A percentile compares a stretch with the other conserved stretches of the same genome.
Conservation (phyloP, 2,113 vertebrate genomes). For the Lethenteron reissneri region DNA sequence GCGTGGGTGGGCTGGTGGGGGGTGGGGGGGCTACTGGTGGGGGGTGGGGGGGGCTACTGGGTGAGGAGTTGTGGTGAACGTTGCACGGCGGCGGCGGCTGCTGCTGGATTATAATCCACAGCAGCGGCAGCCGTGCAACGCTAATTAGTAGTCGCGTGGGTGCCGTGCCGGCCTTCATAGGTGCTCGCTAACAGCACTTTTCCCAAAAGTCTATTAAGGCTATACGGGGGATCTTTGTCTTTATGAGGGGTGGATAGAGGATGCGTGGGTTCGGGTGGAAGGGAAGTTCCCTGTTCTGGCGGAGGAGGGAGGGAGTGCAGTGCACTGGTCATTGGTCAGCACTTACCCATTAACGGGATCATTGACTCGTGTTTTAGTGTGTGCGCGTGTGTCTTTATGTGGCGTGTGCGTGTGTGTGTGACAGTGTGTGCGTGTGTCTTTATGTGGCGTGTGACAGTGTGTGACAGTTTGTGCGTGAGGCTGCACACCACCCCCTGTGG, state of each 20-base stretch:
- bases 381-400: too few species aligned
- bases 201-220: constrained; percentile 10
- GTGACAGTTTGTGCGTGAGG: too few species aligned
- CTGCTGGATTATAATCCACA: neutral
- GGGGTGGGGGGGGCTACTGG: constrained; percentile 11
- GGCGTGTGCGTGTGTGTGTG: too few species aligned
- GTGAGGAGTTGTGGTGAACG: constrained; percentile 14
- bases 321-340: too few species aligned
- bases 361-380: too few species aligned
- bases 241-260: too few species aligned
- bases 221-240: too few species aligned
- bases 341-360: too few species aligned
- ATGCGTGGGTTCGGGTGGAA: too few species aligned
- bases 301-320: too few species aligned
- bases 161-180: constrained; percentile 9
- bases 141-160: neutral
- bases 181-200: constrained; percentile 20
- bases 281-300: too few species aligned
- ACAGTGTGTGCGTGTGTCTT: constrained; percentile 14
- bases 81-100: constrained; percentile 9
- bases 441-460: constrained; percentile 13
- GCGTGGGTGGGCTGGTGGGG: neutral
- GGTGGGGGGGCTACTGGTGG: neutral
- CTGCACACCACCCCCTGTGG: constrained; percentile 11
- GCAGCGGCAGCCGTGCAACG: neutral